These are phyloP conservation scores for Apis laboriosa DNA, from an alignment of 1,140 invertebrate species.

Conservation along the genomic window DNA sequence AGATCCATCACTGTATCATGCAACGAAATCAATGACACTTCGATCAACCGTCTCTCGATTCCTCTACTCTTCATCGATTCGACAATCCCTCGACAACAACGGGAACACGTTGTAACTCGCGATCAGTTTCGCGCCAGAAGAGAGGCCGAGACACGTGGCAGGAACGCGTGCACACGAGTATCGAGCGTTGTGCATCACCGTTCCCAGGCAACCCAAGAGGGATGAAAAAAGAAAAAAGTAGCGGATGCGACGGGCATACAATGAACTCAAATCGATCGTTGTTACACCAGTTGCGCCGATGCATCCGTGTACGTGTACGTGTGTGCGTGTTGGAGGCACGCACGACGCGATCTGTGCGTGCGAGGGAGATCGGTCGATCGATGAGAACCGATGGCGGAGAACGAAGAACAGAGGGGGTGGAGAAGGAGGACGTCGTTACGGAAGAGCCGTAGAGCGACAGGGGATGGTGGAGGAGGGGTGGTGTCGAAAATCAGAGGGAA, in stretches of 20 bases:
- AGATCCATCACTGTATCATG: too few relatives aligned
- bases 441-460: constrained; percentile 17
- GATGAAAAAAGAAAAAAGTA: constrained; percentile 29
- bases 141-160: constrained; percentile 9
- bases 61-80: too few relatives aligned
- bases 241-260: constrained; percentile 46
- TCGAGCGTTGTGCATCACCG: background rate
- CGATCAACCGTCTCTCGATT: too few relatives aligned
- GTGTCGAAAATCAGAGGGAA: constrained; percentile 26
- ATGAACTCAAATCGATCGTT: constrained; percentile 65
- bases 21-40: too few relatives aligned
- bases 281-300: constrained; percentile 37
- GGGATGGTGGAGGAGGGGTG: background rate
- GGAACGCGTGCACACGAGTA: background rate
- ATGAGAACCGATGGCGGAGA: constrained; percentile 6
- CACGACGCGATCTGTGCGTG: background rate
- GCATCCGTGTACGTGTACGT: constrained; percentile 28
- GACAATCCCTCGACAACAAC: too few relatives aligned
- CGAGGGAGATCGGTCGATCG: constrained; percentile 25
- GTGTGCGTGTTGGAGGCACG: background rate
- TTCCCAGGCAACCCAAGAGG: constrained; percentile 29
- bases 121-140: too few relatives aligned
- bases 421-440: background rate
- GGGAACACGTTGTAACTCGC: too few relatives aligned
- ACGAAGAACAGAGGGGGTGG: background rate